These are phyloP conservation scores for Forbesichthys papilliferus DNA, from an alignment of 2,113 vertebrate species.

Conservation along the genomic window DNA sequence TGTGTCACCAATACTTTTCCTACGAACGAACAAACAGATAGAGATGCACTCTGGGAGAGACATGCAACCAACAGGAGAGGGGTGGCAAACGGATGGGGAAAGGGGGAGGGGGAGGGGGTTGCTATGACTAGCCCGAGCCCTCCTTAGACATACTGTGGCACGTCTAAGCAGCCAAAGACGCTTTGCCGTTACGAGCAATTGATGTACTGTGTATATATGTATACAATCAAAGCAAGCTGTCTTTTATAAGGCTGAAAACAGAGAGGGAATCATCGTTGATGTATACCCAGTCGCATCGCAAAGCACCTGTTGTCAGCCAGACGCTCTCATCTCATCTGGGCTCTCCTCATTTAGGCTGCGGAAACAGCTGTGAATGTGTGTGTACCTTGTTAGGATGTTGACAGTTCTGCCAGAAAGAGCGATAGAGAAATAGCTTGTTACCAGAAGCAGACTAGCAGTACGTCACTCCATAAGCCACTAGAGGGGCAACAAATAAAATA, in stretches of 20 bases:
- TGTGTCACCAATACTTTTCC: conserved; percentile 61
- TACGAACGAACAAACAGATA: conserved; percentile 67
- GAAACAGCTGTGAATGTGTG: conserved; percentile 54
- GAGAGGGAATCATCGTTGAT: conserved; percentile 30
- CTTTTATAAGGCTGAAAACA: conserved; percentile 44
- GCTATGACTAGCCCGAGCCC: conserved; percentile 55
- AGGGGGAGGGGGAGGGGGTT: conserved; percentile 12
- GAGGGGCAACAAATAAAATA: background rate
- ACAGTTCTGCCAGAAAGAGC: conserved; percentile 59
- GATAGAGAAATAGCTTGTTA: conserved; percentile 54
- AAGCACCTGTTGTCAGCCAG: conserved; percentile 52
- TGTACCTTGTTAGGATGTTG: conserved; percentile 60
- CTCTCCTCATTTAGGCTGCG: conserved; percentile 57
- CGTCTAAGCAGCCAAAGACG: conserved; percentile 44
- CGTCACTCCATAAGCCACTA: conserved; percentile 29
- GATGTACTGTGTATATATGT: conserved; percentile 37
- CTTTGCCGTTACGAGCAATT: conserved; percentile 48
- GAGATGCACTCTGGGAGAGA: conserved; percentile 47
- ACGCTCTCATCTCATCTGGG: conserved; percentile 52
- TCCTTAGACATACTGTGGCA: conserved; percentile 52
- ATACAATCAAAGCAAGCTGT: conserved; percentile 51
- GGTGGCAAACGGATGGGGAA: conserved; percentile 3
- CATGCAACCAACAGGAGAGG: background rate
- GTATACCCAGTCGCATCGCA: conserved; percentile 20
- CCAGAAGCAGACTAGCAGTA: conserved; percentile 49